A percentile compares a stretch with the other conserved stretches of the same genome.
These are phyloP conservation scores for Paguma larvata DNA, from an alignment of 2,797 vertebrate genomes.

Conservation along the genomic window DNA sequence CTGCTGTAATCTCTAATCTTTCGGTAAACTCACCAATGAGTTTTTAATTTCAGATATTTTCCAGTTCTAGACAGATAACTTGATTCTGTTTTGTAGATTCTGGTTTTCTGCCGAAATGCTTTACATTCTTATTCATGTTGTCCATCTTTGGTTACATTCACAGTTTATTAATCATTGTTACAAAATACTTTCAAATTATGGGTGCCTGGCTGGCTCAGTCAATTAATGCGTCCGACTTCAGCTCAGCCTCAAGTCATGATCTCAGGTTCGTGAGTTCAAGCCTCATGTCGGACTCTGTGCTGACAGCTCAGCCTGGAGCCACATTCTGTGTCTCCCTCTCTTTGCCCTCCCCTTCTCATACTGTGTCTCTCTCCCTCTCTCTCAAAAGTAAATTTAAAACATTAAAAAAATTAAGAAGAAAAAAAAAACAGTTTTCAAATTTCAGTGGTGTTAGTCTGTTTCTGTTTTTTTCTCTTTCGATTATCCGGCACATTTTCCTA, in stretches of 20 bases:
- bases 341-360: too few relatives aligned
- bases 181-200: neutral
- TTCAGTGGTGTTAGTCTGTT: neutral
- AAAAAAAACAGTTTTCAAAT: neutral
- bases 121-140: neutral
- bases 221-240: too few relatives aligned
- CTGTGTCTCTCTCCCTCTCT: too few relatives aligned
- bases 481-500: neutral
- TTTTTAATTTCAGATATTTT: conserved; percentile 4
- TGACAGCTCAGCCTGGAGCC: too few relatives aligned
- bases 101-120: neutral
- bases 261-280: too few relatives aligned
- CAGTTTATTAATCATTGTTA: neutral
- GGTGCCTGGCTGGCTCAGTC: too few relatives aligned
- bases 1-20: neutral
- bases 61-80: neutral
- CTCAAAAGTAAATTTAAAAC: too few relatives aligned
- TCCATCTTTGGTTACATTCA: neutral
- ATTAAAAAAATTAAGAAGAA: too few relatives aligned
- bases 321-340: too few relatives aligned
- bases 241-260: too few relatives aligned
- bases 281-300: too few relatives aligned
- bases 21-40: neutral
- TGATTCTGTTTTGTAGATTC: conserved; percentile 24
- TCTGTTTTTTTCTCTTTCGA: neutral